Evolutionary conservation across 2,797 vertebrate species (phyloP).

Genomic region (Allobates femoralis): DNA sequence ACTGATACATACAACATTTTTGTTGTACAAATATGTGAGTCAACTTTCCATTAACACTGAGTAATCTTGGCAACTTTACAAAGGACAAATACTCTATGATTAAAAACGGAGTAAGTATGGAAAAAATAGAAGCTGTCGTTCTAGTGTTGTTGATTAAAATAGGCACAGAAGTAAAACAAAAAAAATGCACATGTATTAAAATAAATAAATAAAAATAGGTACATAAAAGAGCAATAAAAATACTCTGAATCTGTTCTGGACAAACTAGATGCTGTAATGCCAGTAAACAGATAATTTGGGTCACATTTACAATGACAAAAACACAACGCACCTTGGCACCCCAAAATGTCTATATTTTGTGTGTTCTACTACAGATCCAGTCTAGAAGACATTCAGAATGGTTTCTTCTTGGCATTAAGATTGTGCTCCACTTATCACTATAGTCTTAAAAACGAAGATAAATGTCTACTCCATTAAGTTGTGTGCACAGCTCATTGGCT

Average conservation of each 20-base stretch:
- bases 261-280: neutral
- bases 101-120: too few species aligned
- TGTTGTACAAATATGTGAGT: neutral
- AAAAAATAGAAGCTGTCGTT: too few species aligned
- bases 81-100: neutral
- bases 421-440: neutral
- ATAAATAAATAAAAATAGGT: too few species aligned
- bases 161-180: too few species aligned
- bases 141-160: too few species aligned
- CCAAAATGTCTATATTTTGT: neutral
- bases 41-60: constrained; percentile 32
- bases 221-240: neutral
- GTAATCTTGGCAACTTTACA: neutral
- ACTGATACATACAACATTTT: neutral
- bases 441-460: neutral
- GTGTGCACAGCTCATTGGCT: neutral
- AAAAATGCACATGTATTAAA: too few species aligned
- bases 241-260: neutral
- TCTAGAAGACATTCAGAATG: neutral
- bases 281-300: constrained; percentile 11
- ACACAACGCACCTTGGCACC: neutral
- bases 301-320: neutral
- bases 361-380: neutral
- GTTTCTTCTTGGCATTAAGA: neutral
- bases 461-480: neutral